Evolutionary conservation across 2,888 invertebrate species (phyloP), one percentile per base, ranked within the genome.

Genomic region (Tortrix viridana): DNA sequence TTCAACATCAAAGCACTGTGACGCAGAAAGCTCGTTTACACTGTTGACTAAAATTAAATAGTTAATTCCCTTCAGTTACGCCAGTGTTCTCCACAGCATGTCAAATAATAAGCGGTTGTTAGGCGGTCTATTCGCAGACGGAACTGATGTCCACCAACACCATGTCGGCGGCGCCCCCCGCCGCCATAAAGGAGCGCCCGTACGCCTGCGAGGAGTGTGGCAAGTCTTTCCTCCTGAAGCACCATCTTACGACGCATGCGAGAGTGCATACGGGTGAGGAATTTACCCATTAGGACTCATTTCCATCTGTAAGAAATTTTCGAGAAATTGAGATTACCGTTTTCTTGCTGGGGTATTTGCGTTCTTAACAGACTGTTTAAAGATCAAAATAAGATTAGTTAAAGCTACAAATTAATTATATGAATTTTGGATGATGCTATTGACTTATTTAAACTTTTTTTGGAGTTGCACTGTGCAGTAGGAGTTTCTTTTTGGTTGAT

Each of bases 131-230:
- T 78, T 87, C 89, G 1, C 92, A 91, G 83, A 84, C 89, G 63
- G 91, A 92, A 70, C 71, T 89, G 66, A 70, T 89, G 72, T 81
- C 79, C 43, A 76, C 79, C 0, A 83, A 79, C 68, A 77, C 83
- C 73, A 81, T 88, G 84, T 77, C 86, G 52, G 71, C 84, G n/a
- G 81, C 78, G 46, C 76, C 81, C 1, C 81, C 85, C 1, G 80
- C 85, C 5, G 67, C 80, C 1, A 84, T 88, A 12, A 96, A 96
- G 80, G 96, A 96, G 82, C 90, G 97, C 20, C 97, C 97, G 3
- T 96, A 96, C 79, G 95, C 96, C 16, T 97, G 97, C 80, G 94
- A 95, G 23, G 96, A 96, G 86, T 97, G 97, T 78, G 96, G 96
- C 58, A 97, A 97, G 84, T 96, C 96, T 14, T 97, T 97, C 86